Conservation (phyloP, 1,140 invertebrate species). For the Cyrtorhinus lividipennis region DNA sequence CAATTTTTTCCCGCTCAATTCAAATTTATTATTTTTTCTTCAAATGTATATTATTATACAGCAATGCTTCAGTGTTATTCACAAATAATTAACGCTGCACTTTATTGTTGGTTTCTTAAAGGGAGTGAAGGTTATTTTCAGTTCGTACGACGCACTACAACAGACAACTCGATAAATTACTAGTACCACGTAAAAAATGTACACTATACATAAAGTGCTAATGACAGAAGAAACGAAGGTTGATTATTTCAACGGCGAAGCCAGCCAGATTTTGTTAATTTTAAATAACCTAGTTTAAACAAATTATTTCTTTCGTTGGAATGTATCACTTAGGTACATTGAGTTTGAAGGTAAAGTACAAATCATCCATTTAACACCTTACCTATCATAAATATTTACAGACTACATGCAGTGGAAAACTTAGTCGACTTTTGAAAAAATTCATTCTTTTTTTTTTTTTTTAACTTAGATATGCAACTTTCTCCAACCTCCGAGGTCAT, state of each 20-base stretch:
- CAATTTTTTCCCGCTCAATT: no score
- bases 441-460: constrained; percentile 5
- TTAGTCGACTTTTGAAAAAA: constrained; percentile 6
- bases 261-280: constrained; percentile 18
- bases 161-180: neutral
- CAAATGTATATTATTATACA: no score
- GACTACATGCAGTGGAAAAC: constrained; percentile 21
- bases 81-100: no score
- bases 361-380: neutral
- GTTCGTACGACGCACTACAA: neutral
- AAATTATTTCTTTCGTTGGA: constrained; percentile 21
- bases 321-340: constrained; percentile 21
- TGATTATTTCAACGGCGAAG: constrained; percentile 13
- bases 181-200: neutral
- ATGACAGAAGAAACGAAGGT: neutral
- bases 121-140: no score
- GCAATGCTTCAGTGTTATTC: no score
- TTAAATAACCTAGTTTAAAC: constrained; percentile 1
- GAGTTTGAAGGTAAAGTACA: neutral
- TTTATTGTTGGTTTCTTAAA: no score
- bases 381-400: constrained; percentile 12
- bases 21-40: no score
- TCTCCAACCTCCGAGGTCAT: constrained; percentile 6
- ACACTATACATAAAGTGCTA: neutral
- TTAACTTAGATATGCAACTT: constrained; percentile 13